These are phyloP conservation scores for Actinostola sp. DNA, from an alignment of 92 coral and sea anemone species.

Conservation along the genomic window DNA sequence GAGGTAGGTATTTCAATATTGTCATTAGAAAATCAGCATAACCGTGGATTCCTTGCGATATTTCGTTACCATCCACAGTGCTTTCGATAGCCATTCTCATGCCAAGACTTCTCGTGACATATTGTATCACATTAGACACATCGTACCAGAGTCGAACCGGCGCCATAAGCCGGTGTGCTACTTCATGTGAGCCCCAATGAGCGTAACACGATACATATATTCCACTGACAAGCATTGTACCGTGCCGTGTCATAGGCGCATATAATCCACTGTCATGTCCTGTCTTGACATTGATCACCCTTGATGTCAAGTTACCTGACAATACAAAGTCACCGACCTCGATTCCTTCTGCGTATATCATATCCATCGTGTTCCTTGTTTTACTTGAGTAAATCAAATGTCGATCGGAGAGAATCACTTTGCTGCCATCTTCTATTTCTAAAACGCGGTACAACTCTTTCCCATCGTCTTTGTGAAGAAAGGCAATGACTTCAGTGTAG, in stretches of 20 bases:
- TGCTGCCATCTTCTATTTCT: conserved; percentile 38
- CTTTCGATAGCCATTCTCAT: neutral
- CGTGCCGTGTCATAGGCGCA: conserved; percentile 79
- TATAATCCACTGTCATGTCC: conserved; percentile 55
- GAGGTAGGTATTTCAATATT: neutral
- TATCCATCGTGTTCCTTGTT: conserved; percentile 5
- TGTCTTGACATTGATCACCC: conserved; percentile 40
- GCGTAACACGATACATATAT: conserved; percentile 77
- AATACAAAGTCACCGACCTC: conserved; percentile 51
- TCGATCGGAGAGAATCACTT: conserved; percentile 50
- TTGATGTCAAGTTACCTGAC: conserved; percentile 3
- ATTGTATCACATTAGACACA: conserved; percentile 2
- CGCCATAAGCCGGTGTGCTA: conserved; percentile 70
- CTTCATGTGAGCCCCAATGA: conserved; percentile 67
- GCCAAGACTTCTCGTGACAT: neutral
- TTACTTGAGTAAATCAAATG: conserved; percentile 65
- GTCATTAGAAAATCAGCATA: conserved; percentile 25
- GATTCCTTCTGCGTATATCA: conserved; percentile 64
- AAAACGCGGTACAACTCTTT: conserved; percentile 37
- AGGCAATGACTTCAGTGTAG: conserved; percentile 62
- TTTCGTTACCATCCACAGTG: neutral
- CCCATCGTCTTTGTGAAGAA: conserved; percentile 53
- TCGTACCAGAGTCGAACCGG: conserved; percentile 56
- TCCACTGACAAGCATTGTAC: conserved; percentile 68
- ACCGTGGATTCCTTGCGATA: conserved; percentile 8